Percentiles rank a stretch among this genome's conserved stretches.
These are phyloP conservation scores for Sakesphorus luctuosus DNA, from an alignment of 2,113 vertebrate genomes.

Conservation along the genomic window DNA sequence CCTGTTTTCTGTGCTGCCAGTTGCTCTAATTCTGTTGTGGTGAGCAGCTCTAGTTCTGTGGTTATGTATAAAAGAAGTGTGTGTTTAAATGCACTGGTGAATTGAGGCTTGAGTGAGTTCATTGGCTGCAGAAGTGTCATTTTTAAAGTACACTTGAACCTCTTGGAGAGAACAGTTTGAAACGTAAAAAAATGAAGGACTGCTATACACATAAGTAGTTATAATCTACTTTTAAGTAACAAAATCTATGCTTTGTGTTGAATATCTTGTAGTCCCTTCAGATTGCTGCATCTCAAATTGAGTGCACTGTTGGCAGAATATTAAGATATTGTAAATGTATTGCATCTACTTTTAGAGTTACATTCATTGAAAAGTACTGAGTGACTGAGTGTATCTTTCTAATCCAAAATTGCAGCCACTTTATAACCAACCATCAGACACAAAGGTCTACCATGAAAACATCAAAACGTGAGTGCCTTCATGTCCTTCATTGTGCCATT, in stretches of 20 bases:
- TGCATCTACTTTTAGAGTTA: neutral
- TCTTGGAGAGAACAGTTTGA: neutral
- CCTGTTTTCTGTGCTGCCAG: neutral
- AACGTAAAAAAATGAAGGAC: neutral
- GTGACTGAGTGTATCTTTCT: neutral
- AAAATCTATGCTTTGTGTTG: neutral
- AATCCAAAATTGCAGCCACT: slow-evolving; percentile 82
- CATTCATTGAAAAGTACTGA: neutral
- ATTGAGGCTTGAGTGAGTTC: neutral
- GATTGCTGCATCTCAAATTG: neutral
- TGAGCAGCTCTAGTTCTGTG: neutral
- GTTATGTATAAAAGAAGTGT: neutral
- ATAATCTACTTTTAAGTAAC: neutral
- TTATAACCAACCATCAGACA: slow-evolving; percentile 98
- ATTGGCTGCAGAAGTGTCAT: neutral
- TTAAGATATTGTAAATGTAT: neutral
- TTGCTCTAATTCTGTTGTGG: neutral
- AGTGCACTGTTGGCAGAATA: neutral
- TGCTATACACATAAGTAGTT: neutral
- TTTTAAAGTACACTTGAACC: neutral
- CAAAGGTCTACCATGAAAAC: slow-evolving; percentile 99
- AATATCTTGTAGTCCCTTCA: neutral
- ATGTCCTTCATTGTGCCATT: neutral
- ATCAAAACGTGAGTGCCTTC: slow-evolving; percentile 95
- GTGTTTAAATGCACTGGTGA: neutral